Conservation (phyloP, 30 jellyfish, hydroid and myxozoan genomes). For the Rhopilema esculentum region DNA sequence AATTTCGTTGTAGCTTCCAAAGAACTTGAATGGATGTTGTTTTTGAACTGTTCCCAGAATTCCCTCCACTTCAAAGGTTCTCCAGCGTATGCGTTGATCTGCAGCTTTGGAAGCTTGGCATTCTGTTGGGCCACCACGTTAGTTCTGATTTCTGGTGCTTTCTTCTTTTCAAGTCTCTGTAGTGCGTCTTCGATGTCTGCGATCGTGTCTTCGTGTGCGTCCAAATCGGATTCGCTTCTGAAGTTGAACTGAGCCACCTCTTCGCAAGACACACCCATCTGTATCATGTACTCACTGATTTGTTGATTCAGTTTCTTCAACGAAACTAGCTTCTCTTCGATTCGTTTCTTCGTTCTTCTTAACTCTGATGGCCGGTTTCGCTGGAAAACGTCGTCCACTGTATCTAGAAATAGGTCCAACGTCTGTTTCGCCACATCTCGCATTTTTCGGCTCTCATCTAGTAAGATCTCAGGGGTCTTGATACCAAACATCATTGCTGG, state of each 20-base stretch:
- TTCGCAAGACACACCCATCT: slow-evolving; percentile 34
- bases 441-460: slow-evolving; percentile 43
- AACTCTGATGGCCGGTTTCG: slow-evolving; percentile 23
- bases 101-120: slow-evolving; percentile 36
- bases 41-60: slow-evolving; percentile 30
- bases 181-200: slow-evolving; percentile 4
- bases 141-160: slow-evolving; percentile 2
- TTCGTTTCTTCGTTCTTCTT: slow-evolving; percentile 50
- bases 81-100: slow-evolving; percentile 29
- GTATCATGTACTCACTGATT: slow-evolving; percentile 43
- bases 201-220: slow-evolving; percentile 33
- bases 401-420: slow-evolving; percentile 27
- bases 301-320: slow-evolving; percentile 46
- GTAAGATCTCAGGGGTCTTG: slow-evolving; percentile 53
- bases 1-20: slow-evolving; percentile 28
- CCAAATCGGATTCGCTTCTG: slow-evolving; percentile 22
- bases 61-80: slow-evolving; percentile 47
- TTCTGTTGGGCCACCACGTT: not conserved
- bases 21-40: slow-evolving; percentile 38
- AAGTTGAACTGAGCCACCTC: slow-evolving; percentile 55
- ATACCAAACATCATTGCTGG: slow-evolving; percentile 44
- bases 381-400: slow-evolving; percentile 3
- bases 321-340: slow-evolving; percentile 41
- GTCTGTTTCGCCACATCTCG: slow-evolving; percentile 46
- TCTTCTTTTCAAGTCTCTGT: not conserved